phyloP scores from a whole-genome alignment of 2,113 vertebrate genomes.

The Cheirogaleus medius region DNA sequence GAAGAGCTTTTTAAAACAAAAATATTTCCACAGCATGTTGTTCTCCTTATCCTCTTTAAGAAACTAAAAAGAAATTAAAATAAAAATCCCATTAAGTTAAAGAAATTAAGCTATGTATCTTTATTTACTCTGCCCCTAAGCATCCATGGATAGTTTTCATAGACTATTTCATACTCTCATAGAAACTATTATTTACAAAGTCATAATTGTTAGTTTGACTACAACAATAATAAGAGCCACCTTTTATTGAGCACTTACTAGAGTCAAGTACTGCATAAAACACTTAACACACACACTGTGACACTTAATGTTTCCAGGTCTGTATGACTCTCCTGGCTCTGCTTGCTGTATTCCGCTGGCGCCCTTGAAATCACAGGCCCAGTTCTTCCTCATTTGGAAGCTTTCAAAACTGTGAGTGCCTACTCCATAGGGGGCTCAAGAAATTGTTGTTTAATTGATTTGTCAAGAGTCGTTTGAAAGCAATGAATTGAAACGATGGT shows the following conservation, averaged over 20 bases:
- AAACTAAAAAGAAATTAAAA: neutral
- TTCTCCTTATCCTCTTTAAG: neutral
- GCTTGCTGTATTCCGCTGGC: neutral
- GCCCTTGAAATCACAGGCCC: neutral
- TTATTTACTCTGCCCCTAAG: slow-evolving; percentile 6
- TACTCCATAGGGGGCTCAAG: neutral
- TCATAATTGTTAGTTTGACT: neutral
- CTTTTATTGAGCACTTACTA: neutral
- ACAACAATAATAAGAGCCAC: neutral
- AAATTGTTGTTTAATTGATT: slow-evolving; percentile 6
- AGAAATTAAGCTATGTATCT: neutral
- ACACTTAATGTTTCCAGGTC: neutral
- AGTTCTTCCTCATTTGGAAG: neutral
- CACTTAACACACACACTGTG: neutral
- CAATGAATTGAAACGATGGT: neutral
- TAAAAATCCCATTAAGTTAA: slow-evolving; percentile 12
- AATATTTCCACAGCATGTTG: neutral
- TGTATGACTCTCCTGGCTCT: neutral
- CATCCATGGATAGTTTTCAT: neutral
- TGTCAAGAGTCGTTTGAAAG: slow-evolving; percentile 9
- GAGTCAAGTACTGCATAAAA: neutral
- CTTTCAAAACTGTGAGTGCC: neutral
- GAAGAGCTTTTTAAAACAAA: neutral
- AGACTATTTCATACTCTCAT: slow-evolving; percentile 10
- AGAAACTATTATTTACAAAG: slow-evolving; percentile 5